Percentiles rank a stretch among this genome's conserved stretches.
phyloP scores from a whole-genome alignment of 2,113 vertebrate species.

The Capra hircus region DNA sequence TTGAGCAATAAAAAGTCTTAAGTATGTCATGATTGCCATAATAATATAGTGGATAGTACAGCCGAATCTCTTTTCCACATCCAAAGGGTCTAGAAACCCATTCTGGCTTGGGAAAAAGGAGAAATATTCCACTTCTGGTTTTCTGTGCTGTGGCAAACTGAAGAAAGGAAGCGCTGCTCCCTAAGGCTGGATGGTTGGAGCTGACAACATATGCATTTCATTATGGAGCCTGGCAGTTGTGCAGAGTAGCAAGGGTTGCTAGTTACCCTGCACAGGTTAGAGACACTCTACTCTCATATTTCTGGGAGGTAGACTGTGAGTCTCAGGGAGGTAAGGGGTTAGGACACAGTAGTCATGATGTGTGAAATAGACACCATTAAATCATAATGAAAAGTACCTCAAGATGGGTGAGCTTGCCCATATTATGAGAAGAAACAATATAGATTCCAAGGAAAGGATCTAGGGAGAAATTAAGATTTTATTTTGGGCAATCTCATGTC shows the following conservation, averaged over 20 bases:
- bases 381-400: background rate
- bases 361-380: background rate
- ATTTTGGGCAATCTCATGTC: background rate
- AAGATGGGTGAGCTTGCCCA: background rate
- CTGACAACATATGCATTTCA: background rate
- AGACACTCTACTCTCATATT: background rate
- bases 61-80: background rate
- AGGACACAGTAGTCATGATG: background rate
- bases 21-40: background rate
- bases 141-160: background rate
- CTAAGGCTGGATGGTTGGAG: background rate
- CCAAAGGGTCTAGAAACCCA: background rate
- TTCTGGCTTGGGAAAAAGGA: background rate
- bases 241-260: background rate
- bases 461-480: background rate
- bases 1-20: background rate
- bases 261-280: background rate
- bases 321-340: background rate
- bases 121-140: background rate
- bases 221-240: background rate
- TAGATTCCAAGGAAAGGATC: background rate
- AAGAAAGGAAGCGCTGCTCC: background rate
- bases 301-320: background rate
- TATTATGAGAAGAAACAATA: background rate
- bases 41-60: background rate